These are phyloP conservation scores for Camarhynchus parvulus DNA, from an alignment of 2,113 vertebrate species.

Conservation along the genomic window DNA sequence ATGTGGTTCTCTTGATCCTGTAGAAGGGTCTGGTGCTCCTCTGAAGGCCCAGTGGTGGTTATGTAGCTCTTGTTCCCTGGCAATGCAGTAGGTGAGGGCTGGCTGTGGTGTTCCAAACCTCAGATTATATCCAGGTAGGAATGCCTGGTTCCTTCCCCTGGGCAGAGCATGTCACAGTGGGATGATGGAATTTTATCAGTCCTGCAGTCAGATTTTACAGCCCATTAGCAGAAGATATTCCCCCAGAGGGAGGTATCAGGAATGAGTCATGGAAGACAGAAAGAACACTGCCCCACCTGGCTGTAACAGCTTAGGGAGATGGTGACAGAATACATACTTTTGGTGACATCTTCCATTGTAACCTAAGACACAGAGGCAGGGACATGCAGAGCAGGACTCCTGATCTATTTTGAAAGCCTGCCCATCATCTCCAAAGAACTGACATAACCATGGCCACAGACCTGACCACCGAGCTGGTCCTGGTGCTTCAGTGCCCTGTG, in stretches of 20 bases:
- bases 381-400: background rate
- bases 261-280: background rate
- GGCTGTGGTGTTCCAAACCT: background rate
- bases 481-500: background rate
- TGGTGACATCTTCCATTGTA: background rate
- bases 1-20: background rate
- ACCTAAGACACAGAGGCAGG: background rate
- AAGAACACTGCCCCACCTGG: background rate
- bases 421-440: background rate
- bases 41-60: background rate
- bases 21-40: too few species aligned
- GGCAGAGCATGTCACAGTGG: fast-evolving
- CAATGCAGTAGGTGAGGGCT: background rate
- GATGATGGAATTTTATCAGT: background rate
- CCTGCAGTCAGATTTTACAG: too few species aligned
- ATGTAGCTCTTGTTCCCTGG: background rate
- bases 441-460: background rate
- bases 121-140: background rate
- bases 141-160: background rate
- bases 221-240: background rate
- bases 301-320: background rate
- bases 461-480: background rate
- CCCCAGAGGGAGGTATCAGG: background rate
- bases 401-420: background rate
- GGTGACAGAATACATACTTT: background rate